Evolutionary conservation across 2,113 vertebrate genomes (phyloP).

Genomic region (Seriola rivoliana): DNA sequence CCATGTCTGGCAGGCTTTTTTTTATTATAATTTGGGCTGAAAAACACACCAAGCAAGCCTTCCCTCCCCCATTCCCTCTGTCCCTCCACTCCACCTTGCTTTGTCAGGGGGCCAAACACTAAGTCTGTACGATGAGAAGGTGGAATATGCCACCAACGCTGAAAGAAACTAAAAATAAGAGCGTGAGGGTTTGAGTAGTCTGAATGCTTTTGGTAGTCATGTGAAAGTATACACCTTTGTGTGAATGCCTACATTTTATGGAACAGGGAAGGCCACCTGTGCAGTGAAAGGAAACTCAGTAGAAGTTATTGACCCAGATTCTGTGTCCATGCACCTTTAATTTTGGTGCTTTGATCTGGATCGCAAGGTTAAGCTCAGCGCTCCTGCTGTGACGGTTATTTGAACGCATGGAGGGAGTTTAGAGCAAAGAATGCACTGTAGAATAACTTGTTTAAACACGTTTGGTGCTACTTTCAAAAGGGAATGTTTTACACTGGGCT

Average conservation of each 20-base stretch:
- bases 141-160: constrained; percentile 60
- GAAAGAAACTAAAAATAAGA: constrained; percentile 64
- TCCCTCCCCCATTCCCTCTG: constrained; percentile 56
- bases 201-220: constrained; percentile 58
- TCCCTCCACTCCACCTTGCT: constrained; percentile 56
- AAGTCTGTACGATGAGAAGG: constrained; percentile 44
- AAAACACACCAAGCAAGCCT: constrained; percentile 46
- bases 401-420: constrained; percentile 33
- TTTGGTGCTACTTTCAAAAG: not conserved
- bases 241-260: constrained; percentile 25
- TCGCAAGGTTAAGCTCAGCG: constrained; percentile 53
- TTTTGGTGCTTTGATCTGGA: constrained; percentile 49
- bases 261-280: constrained; percentile 47
- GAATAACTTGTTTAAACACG: not conserved
- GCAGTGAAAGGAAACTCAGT: constrained; percentile 34
- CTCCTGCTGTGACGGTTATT: constrained; percentile 53
- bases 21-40: constrained; percentile 54
- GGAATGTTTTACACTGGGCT: not conserved
- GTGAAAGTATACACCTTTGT: constrained; percentile 15
- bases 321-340: constrained; percentile 45
- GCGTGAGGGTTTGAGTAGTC: constrained; percentile 29
- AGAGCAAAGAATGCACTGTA: not conserved
- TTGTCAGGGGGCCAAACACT: constrained; percentile 63
- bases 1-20: constrained; percentile 66
- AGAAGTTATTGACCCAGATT: constrained; percentile 51